Evolutionary conservation across 2,113 vertebrate genomes (phyloP), one percentile per base, ranked within the genome.

Genomic region (Ornithorhynchus anatinus): DNA sequence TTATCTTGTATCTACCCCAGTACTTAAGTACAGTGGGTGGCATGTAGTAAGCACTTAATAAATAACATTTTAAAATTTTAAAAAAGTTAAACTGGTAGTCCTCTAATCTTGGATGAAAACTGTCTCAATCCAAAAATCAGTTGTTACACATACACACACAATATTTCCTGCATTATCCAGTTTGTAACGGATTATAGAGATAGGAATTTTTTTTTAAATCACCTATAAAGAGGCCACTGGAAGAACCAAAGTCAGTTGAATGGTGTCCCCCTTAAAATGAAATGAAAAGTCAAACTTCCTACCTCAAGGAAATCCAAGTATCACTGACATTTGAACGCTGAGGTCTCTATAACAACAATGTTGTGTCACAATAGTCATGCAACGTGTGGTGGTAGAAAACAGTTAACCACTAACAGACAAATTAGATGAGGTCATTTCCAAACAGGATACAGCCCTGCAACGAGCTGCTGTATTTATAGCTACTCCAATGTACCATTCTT

Each of bases 391-490:
- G 75, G 75, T 82, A 72, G 39, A 69, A 81, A 63, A 73, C 69
- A 69, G 64, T 86, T 91, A 91, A 93, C 88, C 90, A 61, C 86
- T 59, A 91, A 85, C 54, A 72, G 85, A 81, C 81, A 51, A 40
- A 22, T 45, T 48, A 35, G 65, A 91, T 90, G 91, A 93, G 77
- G 65, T 92, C 90, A 92, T 65, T 85, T 85, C 91, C 89, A 92
- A 89, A 92, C 92, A 95, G 91, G 93, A 95, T 92, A 79, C 40
- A 79, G 80, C 67, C 58, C 80, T 77, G 59, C 75, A 88, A 82
- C 75, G 77, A 77, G 71, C 84, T 7, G 4, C 64, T 89, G 77
- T 92, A 93, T 94, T 89, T 92, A 94, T 58, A 88, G 86, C 52
- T 83, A 77, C 73, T 8, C 3, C 22, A 71, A 73, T 1, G 0